Conservation (phyloP, 2,113 vertebrate genomes). For the Peromyscus polionotus region DNA sequence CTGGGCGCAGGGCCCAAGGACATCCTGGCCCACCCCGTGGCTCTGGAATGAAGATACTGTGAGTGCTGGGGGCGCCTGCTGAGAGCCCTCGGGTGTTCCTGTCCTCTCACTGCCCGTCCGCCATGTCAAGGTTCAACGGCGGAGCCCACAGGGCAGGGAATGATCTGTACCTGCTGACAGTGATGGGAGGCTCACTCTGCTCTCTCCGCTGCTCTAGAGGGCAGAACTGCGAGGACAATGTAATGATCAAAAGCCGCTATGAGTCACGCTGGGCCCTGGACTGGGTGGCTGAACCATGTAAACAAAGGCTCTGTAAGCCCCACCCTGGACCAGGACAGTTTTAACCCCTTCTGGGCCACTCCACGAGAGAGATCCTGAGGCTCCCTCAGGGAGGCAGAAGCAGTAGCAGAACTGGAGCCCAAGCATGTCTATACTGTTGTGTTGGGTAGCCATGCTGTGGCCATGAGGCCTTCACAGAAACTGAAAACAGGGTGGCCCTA, state of each 20-base stretch:
- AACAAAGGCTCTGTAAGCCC: constrained; percentile 55
- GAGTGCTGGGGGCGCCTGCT: fast-evolving
- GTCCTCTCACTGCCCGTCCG: background rate
- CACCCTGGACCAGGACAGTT: background rate
- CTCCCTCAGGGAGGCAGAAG: background rate
- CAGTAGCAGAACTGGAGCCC: background rate
- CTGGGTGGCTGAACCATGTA: background rate
- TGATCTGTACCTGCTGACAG: background rate
- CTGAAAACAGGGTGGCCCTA: background rate
- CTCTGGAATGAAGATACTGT: background rate
- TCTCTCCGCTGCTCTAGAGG: background rate
- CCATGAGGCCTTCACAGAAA: background rate
- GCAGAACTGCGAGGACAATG: background rate
- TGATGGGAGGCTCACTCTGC: background rate
- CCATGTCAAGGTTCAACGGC: background rate
- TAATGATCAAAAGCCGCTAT: background rate
- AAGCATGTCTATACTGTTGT: fast-evolving
- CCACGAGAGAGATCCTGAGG: background rate
- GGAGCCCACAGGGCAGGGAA: background rate
- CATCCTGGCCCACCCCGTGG: background rate
- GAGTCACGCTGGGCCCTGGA: constrained; percentile 58
- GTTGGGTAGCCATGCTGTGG: fast-evolving
- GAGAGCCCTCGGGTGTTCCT: background rate
- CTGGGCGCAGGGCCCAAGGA: background rate
- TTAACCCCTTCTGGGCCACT: constrained; percentile 72